Conservation (phyloP, 2,113 vertebrate species). For the Nibea albiflora region DNA sequence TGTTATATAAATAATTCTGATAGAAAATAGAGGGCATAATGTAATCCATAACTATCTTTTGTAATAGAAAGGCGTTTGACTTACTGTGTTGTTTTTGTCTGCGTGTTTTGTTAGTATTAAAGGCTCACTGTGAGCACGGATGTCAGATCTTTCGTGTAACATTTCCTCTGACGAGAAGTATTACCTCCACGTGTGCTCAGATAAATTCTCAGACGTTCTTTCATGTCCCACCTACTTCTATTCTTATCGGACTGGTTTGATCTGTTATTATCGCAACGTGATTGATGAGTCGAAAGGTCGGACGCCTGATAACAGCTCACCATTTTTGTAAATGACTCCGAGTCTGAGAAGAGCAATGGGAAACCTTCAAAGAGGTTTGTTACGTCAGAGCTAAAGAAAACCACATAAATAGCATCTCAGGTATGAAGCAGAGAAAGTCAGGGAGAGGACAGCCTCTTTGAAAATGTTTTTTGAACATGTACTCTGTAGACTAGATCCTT, state of each 20-base stretch:
- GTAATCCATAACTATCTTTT: background rate
- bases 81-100: background rate
- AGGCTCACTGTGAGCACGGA: background rate
- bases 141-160: background rate
- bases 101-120: background rate
- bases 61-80: background rate
- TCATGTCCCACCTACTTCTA: background rate
- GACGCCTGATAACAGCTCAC: background rate
- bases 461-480: background rate
- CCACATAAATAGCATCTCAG: background rate
- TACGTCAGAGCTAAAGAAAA: conserved; percentile 7
- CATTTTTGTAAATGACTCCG: conserved; percentile 26
- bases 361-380: conserved; percentile 37
- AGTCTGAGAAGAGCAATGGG: background rate
- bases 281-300: conserved; percentile 16
- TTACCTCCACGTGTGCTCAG: background rate
- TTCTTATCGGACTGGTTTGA: conserved; percentile 1
- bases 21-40: background rate
- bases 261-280: conserved; percentile 7
- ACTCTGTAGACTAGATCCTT: background rate
- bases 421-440: conserved; percentile 31
- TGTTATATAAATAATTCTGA: background rate
- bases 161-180: background rate
- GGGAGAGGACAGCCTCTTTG: conserved; percentile 1
- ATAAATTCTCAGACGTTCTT: background rate